These are phyloP conservation scores for Phasianus colchicus DNA, from an alignment of 2,113 vertebrate genomes.

Conservation along the genomic window DNA sequence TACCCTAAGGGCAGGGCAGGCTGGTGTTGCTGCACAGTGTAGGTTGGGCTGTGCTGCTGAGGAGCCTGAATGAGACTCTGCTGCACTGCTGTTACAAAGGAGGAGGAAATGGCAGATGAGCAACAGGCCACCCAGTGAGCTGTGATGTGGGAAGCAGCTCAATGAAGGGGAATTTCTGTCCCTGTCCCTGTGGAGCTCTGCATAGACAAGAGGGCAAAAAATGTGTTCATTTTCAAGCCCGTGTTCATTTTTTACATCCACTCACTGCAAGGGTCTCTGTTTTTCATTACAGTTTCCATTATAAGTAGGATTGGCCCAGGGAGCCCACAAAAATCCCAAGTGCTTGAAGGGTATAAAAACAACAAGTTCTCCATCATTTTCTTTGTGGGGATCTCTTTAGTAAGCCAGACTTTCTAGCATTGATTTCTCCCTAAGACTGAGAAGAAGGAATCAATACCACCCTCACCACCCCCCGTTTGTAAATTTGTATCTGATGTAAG, in stretches of 20 bases:
- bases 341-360: neutral
- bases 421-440: neutral
- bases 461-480: neutral
- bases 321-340: neutral
- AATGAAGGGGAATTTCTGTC: neutral
- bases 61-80: neutral
- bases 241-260: neutral
- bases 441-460: neutral
- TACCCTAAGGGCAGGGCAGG: neutral
- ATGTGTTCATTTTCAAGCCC: neutral
- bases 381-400: neutral
- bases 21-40: neutral
- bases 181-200: neutral
- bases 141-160: neutral
- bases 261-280: neutral
- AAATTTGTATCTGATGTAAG: neutral
- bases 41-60: neutral
- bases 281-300: conserved; percentile 21
- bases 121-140: neutral
- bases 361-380: neutral
- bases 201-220: neutral
- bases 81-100: neutral
- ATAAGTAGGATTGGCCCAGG: neutral
- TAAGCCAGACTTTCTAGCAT: neutral
- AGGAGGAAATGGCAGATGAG: neutral